A percentile compares a stretch with the other conserved stretches of the same genome.
These are phyloP conservation scores for Pelosia muscerda DNA, from an alignment of 2,888 invertebrate species.

Conservation along the genomic window DNA sequence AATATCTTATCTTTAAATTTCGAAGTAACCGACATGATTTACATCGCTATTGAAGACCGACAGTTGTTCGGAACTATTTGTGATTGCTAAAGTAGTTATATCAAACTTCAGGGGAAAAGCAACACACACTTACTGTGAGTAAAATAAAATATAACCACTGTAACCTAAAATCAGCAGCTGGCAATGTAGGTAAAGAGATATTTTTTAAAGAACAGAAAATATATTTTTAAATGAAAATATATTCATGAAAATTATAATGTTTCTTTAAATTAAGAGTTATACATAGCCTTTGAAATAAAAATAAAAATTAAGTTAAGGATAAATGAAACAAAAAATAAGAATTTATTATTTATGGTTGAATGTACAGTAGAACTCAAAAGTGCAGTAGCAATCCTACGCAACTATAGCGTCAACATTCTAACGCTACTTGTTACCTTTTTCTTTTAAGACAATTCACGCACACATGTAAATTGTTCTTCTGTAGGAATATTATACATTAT, in stretches of 20 bases:
- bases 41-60: background rate
- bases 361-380: too few relatives aligned
- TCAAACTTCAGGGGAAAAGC: background rate
- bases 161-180: background rate
- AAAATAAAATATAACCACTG: background rate
- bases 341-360: background rate
- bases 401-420: too few relatives aligned
- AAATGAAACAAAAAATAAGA: background rate
- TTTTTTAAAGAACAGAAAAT: background rate
- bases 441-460: too few relatives aligned
- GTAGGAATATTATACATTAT: too few relatives aligned
- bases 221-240: too few relatives aligned
- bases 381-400: too few relatives aligned
- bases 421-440: too few relatives aligned
- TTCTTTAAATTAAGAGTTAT: too few relatives aligned
- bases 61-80: background rate
- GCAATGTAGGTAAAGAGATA: background rate
- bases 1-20: constrained; percentile 14
- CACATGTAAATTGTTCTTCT: too few relatives aligned
- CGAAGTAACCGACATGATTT: constrained; percentile 6
- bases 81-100: background rate
- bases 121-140: background rate
- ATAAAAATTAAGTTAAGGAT: background rate
- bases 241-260: too few relatives aligned
- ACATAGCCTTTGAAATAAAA: too few relatives aligned